Evolutionary conservation across 2,797 vertebrate species (phyloP).

Genomic region (Gymnothorax javanicus): DNA sequence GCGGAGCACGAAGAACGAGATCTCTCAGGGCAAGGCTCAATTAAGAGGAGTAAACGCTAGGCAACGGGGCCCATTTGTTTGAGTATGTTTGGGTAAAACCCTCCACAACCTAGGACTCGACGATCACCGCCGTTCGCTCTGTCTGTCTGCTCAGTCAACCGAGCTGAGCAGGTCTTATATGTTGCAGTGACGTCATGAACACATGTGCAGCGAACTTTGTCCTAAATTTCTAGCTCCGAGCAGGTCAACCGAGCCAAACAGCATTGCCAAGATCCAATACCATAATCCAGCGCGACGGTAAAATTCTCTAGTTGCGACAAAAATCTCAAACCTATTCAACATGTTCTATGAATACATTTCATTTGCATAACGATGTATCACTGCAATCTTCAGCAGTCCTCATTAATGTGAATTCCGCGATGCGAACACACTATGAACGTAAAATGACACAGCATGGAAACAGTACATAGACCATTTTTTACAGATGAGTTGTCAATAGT

Average conservation of each 20-base stretch:
- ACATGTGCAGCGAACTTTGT: conserved; percentile 32
- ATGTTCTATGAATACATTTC: not conserved
- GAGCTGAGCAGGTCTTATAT: conserved; percentile 29
- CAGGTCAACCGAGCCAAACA: conserved; percentile 12
- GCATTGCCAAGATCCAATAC: not conserved
- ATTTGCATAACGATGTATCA: no score
- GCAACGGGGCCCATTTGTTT: conserved; percentile 71
- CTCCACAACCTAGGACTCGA: conserved; percentile 28
- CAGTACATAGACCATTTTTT: not conserved
- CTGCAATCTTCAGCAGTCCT: no score
- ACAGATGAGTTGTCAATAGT: not conserved
- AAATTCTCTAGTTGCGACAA: not conserved
- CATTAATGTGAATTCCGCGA: no score
- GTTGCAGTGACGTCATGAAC: conserved; percentile 1
- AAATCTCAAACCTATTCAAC: not conserved
- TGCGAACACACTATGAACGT: no score
- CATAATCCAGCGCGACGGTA: not conserved
- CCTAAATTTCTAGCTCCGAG: conserved; percentile 15
- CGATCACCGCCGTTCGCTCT: not conserved
- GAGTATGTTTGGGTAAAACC: conserved; percentile 30
- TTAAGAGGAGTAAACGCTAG: conserved; percentile 59
- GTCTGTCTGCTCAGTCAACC: not conserved
- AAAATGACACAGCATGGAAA: no score
- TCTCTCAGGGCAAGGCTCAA: conserved; percentile 54
- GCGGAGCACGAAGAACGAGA: conserved; percentile 47